Evolutionary conservation across 2,797 vertebrate genomes (phyloP), one percentile per base, ranked within the genome.

Genomic region (Phylloscopus collybita): DNA sequence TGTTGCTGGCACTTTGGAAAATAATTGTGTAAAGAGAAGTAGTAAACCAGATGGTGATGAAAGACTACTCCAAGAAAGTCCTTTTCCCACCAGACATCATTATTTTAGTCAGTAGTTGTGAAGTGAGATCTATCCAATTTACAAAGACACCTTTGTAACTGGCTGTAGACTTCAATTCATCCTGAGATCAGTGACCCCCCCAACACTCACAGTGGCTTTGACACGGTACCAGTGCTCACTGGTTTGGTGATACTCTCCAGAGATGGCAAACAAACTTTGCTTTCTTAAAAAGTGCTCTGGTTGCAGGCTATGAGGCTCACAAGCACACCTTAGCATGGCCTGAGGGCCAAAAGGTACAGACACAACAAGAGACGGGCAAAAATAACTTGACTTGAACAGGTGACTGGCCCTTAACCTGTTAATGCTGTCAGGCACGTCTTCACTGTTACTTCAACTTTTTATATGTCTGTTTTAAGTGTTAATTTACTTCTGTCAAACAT

Each of bases 1-100:
- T 5, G 3, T 50, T 87, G 47, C 69, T 40, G 53, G 84, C 53
- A 80, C 25, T 90, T 84, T 16, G 23, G 42, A 86, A 96, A 86
- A 86, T 62, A 70, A 81, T 22, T 34, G 36, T 61, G 27, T 34
- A 73, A 74, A 90, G 67, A 86, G 89, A 83, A 83, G 29, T n/a
- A 81, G 42, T 4, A 20, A 83, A 69, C 71, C 70, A 50, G 57
- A n/a, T 29, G 29, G 38, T 56, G 51, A 51, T 57, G 57, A 79
- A 90, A 88, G 53, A 56, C 47, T 61, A 22, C 23, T 40, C 57
- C 25, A 36, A 57, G 45, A 62, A 40, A 70, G 71, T n/a, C 38
- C 17, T 74, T 76, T 67, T 54, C 62, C 38, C 49, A 36, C 25
- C 21, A 75, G 45, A 53, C 34, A n/a, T 76, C 54, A 38, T 75